Percentiles rank a stretch among this genome's conserved stretches.
phyloP scores from a whole-genome alignment of 1,140 invertebrate species.

The Aphaenogaster ashmeadi region DNA sequence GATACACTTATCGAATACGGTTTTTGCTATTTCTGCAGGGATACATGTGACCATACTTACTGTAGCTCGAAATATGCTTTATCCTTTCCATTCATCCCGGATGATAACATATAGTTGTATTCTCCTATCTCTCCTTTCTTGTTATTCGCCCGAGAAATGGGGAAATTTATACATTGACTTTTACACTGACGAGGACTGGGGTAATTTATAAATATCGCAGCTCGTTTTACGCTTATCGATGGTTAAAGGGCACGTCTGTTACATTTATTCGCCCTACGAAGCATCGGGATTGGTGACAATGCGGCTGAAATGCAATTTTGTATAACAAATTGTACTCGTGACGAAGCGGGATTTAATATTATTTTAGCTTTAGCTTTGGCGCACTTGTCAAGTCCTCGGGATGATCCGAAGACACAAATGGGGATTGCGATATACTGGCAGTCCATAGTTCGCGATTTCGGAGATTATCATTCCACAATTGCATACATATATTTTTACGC shows the following conservation, averaged over 20 bases:
- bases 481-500: conserved; percentile 35
- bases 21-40: not conserved
- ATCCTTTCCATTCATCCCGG: conserved; percentile 23
- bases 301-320: conserved; percentile 41
- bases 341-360: conserved; percentile 34
- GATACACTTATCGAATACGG: conserved; percentile 29
- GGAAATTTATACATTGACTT: conserved; percentile 29
- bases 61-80: conserved; percentile 28
- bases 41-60: conserved; percentile 52
- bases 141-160: conserved; percentile 35
- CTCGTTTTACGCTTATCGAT: conserved; percentile 36
- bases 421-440: conserved; percentile 27
- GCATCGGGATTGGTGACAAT: conserved; percentile 36
- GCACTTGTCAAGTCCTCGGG: conserved; percentile 18
- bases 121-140: not conserved
- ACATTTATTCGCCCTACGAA: conserved; percentile 23
- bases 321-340: conserved; percentile 28
- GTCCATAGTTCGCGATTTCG: conserved; percentile 26
- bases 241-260: conserved; percentile 18
- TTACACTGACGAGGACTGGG: conserved; percentile 29
- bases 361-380: conserved; percentile 53
- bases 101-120: not conserved
- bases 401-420: conserved; percentile 2
- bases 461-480: conserved; percentile 31
- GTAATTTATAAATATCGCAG: conserved; percentile 33